These are phyloP conservation scores for Cetoscarus ocellatus DNA, from an alignment of 2,797 vertebrate species.

Conservation along the genomic window DNA sequence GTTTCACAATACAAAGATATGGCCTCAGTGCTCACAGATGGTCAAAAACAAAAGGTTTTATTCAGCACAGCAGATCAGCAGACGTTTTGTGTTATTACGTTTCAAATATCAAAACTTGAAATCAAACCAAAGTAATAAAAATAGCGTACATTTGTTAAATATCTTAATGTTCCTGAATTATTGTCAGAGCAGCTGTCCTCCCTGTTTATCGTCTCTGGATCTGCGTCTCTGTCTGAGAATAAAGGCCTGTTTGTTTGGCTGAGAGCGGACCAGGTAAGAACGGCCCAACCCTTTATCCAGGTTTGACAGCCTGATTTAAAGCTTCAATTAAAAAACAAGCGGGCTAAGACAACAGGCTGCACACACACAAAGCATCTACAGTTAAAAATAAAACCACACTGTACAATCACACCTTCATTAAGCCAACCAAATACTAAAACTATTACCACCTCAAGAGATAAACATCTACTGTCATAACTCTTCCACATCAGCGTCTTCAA, in stretches of 20 bases:
- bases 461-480: constrained; percentile 51
- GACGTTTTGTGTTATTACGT: too few relatives aligned
- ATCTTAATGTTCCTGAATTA: neutral
- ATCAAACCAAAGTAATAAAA: too few relatives aligned
- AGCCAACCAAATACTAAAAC: constrained; percentile 39
- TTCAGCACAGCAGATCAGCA: too few relatives aligned
- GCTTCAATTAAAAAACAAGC: constrained; percentile 56
- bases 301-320: constrained; percentile 67
- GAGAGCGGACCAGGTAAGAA: constrained; percentile 35
- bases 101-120: too few relatives aligned
- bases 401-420: constrained; percentile 35
- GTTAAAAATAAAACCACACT: constrained; percentile 6
- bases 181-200: constrained; percentile 6
- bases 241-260: constrained; percentile 63
- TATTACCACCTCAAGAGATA: constrained; percentile 57
- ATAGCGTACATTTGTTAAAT: neutral
- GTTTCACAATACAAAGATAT: too few relatives aligned
- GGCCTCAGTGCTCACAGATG: too few relatives aligned
- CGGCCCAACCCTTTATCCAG: constrained; percentile 50
- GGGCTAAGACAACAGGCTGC: constrained; percentile 6
- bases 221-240: constrained; percentile 32
- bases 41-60: too few relatives aligned
- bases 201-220: neutral
- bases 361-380: constrained; percentile 30
- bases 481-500: constrained; percentile 13